These are phyloP conservation scores for Drosophila lini DNA, from an alignment of 1,140 invertebrate species.

Conservation along the genomic window DNA sequence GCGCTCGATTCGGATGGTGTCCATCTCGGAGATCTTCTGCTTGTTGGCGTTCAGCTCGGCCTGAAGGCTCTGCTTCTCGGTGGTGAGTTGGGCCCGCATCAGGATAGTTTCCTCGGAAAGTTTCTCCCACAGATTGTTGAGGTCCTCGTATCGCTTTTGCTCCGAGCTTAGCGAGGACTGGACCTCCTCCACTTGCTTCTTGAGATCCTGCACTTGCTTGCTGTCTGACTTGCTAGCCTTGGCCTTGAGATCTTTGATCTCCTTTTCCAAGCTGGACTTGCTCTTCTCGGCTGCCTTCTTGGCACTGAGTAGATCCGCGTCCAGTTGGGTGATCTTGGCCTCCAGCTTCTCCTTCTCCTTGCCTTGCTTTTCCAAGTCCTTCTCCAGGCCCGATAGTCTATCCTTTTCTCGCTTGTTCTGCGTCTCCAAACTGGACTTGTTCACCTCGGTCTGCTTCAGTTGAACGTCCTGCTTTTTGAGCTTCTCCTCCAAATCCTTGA, in stretches of 20 bases:
- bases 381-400: constrained; percentile 88
- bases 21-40: constrained; percentile 71
- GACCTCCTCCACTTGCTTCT: constrained; percentile 86
- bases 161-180: constrained; percentile 88
- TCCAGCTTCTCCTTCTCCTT: constrained; percentile 79
- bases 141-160: constrained; percentile 90
- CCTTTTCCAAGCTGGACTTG: constrained; percentile 85
- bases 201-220: constrained; percentile 88
- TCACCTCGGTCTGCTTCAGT: constrained; percentile 68
- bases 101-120: constrained; percentile 93
- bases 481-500: constrained; percentile 81
- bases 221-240: constrained; percentile 84
- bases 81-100: constrained; percentile 90
- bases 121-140: constrained; percentile 92
- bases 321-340: constrained; percentile 66
- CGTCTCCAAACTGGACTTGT: constrained; percentile 61
- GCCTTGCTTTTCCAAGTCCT: constrained; percentile 88
- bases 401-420: constrained; percentile 84
- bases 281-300: constrained; percentile 85
- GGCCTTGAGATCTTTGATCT: constrained; percentile 85
- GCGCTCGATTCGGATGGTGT: constrained; percentile 71
- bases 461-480: constrained; percentile 74
- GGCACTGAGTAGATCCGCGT: constrained; percentile 85
- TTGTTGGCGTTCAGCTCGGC: constrained; percentile 70
- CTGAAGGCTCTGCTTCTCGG: constrained; percentile 90